phyloP scores from a whole-genome alignment of 2,113 vertebrate species.

The Leucoraja erinaceus region DNA sequence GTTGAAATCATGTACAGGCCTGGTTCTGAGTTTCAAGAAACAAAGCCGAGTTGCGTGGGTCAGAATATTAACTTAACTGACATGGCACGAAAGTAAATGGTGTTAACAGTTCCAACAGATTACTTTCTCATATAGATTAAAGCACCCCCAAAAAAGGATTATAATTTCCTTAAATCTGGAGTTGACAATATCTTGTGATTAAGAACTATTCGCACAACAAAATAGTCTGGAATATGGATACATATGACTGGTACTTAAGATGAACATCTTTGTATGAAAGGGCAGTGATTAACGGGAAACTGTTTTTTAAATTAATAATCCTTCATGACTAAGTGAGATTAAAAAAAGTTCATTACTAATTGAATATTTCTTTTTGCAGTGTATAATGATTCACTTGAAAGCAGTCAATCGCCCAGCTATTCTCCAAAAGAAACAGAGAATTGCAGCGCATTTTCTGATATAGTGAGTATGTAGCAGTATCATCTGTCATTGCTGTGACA shows the following conservation, averaged over 20 bases:
- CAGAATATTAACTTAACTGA: too few relatives aligned
- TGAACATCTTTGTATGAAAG: not conserved
- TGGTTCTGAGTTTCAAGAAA: too few relatives aligned
- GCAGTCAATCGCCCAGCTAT: constrained; percentile 51
- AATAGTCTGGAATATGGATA: not conserved
- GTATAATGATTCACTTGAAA: constrained; percentile 46
- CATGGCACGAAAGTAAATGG: too few relatives aligned
- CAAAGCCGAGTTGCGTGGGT: too few relatives aligned
- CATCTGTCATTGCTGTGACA: not conserved
- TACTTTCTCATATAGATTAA: not conserved
- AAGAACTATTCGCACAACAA: not conserved
- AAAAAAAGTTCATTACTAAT: not conserved
- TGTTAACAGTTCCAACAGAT: not conserved
- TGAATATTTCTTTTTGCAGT: constrained; percentile 43
- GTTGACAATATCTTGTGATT: not conserved
- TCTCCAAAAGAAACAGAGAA: constrained; percentile 53
- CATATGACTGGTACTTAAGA: not conserved
- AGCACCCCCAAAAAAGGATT: not conserved
- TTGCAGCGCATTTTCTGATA: constrained; percentile 56
- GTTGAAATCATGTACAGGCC: too few relatives aligned
- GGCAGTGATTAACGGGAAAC: not conserved
- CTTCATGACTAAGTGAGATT: not conserved
- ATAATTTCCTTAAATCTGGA: not conserved
- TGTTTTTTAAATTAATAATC: not conserved
- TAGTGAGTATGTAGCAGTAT: constrained; percentile 52